Percentiles rank a stretch among this genome's conserved stretches.
Conservation (phyloP, 2,888 invertebrate species). For the Mesorhabditis spiculigera region DNA sequence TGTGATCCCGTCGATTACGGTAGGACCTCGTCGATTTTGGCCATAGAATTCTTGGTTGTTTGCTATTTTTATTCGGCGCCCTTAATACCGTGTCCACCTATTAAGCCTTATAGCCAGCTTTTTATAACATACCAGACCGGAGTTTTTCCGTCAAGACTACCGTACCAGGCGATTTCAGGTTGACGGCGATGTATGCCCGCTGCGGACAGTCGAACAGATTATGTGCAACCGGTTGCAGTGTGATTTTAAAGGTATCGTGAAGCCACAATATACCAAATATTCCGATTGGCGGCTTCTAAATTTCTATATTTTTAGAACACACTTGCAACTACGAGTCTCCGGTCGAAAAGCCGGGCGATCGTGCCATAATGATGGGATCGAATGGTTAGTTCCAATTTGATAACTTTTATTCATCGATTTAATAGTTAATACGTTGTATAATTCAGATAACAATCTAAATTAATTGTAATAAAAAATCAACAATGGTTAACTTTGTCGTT, state of each 20-base stretch:
- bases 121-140: too few relatives aligned
- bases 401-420: background rate
- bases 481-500: too few relatives aligned
- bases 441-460: too few relatives aligned
- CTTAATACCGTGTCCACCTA: background rate
- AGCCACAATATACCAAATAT: too few relatives aligned
- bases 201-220: constrained; percentile 47
- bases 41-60: background rate
- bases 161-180: too few relatives aligned
- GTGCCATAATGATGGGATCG: constrained; percentile 14
- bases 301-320: constrained; percentile 16
- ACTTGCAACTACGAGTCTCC: constrained; percentile 29
- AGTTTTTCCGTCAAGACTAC: too few relatives aligned
- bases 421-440: too few relatives aligned
- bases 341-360: constrained; percentile 27
- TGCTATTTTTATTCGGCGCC: background rate
- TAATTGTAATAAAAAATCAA: too few relatives aligned
- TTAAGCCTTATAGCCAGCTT: background rate
- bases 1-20: constrained; percentile 22
- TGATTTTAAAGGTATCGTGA: constrained; percentile 28
- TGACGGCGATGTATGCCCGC: constrained; percentile 43
- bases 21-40: background rate
- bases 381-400: constrained; percentile 12
- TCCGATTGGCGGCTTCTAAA: background rate
- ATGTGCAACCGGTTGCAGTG: constrained; percentile 47